A percentile compares a stretch with the other conserved stretches of the same genome.
phyloP scores from a whole-genome alignment of 2,797 vertebrate species.

The Notoglanidium macrostoma region DNA sequence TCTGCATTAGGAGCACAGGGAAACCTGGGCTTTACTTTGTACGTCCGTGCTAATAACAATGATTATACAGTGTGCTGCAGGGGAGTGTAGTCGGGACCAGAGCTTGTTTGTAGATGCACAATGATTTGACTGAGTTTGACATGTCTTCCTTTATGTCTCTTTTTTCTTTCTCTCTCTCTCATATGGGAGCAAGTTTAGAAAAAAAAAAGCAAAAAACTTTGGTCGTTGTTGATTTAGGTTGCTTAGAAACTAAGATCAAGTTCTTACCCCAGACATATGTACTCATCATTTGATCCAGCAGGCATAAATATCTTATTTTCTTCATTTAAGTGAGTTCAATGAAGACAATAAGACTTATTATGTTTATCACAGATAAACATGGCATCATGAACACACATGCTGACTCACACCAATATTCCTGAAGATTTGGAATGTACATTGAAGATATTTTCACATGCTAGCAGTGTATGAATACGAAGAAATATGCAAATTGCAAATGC shows the following conservation, averaged over 20 bases:
- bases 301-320: slow-evolving; percentile 35
- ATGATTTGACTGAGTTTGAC: slow-evolving; percentile 48
- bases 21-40: slow-evolving; percentile 58
- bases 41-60: slow-evolving; percentile 57
- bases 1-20: slow-evolving; percentile 59
- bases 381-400: background rate
- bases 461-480: background rate
- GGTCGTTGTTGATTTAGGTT: slow-evolving; percentile 51
- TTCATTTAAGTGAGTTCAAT: background rate
- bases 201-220: slow-evolving; percentile 11
- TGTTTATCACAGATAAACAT: background rate
- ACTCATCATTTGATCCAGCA: slow-evolving; percentile 45
- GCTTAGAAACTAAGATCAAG: slow-evolving; percentile 38
- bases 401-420: background rate
- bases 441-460: background rate
- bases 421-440: background rate
- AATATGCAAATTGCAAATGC: background rate
- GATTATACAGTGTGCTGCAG: slow-evolving; percentile 56
- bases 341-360: background rate
- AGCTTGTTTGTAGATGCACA: slow-evolving; percentile 52
- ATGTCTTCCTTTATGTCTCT: slow-evolving; percentile 31
- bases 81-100: slow-evolving; percentile 46
- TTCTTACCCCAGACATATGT: slow-evolving; percentile 29
- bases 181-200: slow-evolving; percentile 35
- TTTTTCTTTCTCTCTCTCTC: slow-evolving; percentile 19